Conservation (phyloP, 53 echinoderm and acorn worm genomes). For the Henricia sp. region DNA sequence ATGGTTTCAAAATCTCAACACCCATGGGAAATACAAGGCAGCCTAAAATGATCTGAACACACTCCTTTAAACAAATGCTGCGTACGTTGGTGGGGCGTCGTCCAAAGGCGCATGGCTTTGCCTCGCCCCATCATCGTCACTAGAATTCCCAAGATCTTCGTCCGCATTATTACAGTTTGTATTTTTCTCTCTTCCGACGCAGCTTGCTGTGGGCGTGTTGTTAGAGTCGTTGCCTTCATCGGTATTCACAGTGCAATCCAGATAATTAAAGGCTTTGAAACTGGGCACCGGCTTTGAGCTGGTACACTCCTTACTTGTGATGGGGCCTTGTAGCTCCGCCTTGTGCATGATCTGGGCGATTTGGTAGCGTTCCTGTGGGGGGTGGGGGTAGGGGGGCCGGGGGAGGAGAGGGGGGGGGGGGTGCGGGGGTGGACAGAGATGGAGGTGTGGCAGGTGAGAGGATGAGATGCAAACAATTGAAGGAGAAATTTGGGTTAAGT, state of each 20-base stretch:
- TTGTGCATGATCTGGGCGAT: constrained; percentile 87
- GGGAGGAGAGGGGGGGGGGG: neutral
- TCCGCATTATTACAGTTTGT: constrained; percentile 14
- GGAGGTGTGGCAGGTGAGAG: neutral
- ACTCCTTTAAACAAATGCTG: constrained; percentile 10
- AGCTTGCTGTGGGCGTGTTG: neutral
- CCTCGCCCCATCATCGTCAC: constrained; percentile 1
- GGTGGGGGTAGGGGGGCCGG: neutral
- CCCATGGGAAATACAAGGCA: too few species aligned
- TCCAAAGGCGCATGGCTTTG: neutral
- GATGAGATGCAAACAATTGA: neutral
- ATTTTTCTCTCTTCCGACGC: neutral
- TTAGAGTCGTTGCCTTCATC: neutral
- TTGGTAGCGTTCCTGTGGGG: constrained; percentile 85
- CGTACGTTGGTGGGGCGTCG: constrained; percentile 34
- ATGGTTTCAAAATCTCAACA: too few species aligned
- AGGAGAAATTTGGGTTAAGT: neutral
- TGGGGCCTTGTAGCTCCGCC: constrained; percentile 69
- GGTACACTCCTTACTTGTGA: constrained; percentile 79
- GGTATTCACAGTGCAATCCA: constrained; percentile 29
- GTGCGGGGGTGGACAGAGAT: neutral
- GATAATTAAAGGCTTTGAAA: constrained; percentile 72
- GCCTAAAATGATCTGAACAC: too few species aligned
- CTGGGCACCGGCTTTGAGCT: constrained; percentile 15
- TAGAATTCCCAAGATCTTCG: constrained; percentile 3